phyloP scores from a whole-genome alignment of 2,797 vertebrate genomes.

The Tachyglossus aculeatus region DNA sequence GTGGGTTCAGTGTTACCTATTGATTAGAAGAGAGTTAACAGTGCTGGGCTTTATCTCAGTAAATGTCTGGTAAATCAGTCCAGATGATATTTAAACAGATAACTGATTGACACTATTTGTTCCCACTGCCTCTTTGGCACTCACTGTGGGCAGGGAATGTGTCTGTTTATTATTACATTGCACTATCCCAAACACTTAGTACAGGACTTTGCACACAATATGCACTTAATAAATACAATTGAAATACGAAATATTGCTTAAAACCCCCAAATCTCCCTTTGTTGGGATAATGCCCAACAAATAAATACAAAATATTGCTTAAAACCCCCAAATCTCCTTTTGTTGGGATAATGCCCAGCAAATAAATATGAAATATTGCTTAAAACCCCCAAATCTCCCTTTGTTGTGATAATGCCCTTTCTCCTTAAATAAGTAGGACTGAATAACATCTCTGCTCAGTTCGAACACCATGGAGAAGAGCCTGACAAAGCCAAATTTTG shows the following conservation, averaged over 20 bases:
- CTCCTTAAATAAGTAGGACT: conserved; percentile 41
- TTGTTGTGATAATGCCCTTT: conserved; percentile 57
- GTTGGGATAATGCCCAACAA: conserved; percentile 30
- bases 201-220: too few species aligned
- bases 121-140: conserved; percentile 4
- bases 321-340: conserved; percentile 40
- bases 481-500: conserved; percentile 26
- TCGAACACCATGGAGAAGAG: background rate
- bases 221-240: too few species aligned
- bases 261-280: conserved; percentile 41
- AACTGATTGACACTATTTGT: conserved; percentile 31
- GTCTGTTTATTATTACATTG: too few species aligned
- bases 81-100: conserved; percentile 18
- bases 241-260: conserved; percentile 33
- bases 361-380: conserved; percentile 45
- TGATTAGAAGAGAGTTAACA: conserved; percentile 60
- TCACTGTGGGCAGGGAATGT: background rate
- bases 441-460: conserved; percentile 38
- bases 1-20: conserved; percentile 14
- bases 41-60: conserved; percentile 64
- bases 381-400: conserved; percentile 35
- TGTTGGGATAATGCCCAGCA: conserved; percentile 28
- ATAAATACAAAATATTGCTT: conserved; percentile 42
- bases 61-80: conserved; percentile 35
- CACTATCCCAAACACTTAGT: too few species aligned